These are phyloP conservation scores for Ficedula albicollis DNA, from an alignment of 2,797 vertebrate species.

Conservation along the genomic window DNA sequence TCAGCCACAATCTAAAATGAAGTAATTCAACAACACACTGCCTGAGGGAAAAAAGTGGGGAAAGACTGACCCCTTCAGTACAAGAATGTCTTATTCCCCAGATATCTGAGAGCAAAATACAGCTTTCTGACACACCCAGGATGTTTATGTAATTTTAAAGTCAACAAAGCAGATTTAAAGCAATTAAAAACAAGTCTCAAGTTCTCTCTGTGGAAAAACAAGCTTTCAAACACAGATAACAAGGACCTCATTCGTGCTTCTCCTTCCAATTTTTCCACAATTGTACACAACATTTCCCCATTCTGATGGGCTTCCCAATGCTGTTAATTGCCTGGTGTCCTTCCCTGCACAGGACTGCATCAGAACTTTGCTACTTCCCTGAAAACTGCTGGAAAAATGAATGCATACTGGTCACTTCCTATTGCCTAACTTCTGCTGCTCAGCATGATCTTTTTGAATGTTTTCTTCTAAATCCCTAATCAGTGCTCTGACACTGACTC, in stretches of 20 bases:
- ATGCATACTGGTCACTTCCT: not conserved
- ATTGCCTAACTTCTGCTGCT: not conserved
- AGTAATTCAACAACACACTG: not conserved
- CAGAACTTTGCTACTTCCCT: not conserved
- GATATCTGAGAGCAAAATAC: not conserved
- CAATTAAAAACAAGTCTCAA: not conserved
- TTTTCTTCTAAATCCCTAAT: not conserved
- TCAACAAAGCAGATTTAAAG: not conserved
- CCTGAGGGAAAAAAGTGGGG: not conserved
- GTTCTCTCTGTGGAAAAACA: not conserved
- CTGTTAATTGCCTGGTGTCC: not conserved
- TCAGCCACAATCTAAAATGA: not conserved
- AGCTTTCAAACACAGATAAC: not conserved
- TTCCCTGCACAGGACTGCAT: not conserved
- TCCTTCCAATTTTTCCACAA: not conserved
- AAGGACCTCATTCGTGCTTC: not conserved
- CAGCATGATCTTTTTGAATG: not conserved
- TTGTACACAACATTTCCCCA: not conserved
- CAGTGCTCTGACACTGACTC: not conserved
- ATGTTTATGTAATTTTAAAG: not conserved
- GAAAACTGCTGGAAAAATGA: not conserved
- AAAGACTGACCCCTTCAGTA: slow-evolving; percentile 59
- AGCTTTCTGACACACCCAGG: not conserved
- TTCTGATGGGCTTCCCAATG: not conserved
- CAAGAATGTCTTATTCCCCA: not conserved